Base-by-base conservation (phyloP, 2,888 invertebrate species). In the Thymelicus sylvestris region DNA sequence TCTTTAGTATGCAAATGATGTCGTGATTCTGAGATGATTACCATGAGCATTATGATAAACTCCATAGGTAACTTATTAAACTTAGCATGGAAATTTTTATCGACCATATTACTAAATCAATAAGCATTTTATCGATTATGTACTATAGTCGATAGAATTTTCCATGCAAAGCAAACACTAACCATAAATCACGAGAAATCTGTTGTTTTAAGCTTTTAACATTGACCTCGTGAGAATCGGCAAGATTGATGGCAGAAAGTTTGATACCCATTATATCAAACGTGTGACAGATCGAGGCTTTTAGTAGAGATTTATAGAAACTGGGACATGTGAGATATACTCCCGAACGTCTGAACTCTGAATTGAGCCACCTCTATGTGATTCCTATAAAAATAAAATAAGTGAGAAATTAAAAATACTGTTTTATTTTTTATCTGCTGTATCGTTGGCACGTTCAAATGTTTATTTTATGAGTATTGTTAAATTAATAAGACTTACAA, bases 221-320 rank as follows among this genome's bases (percentile, higher is more conserved):
- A 38, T 66, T 66, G 66, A 71, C 70, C 70, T 41, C 60, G 61
- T 66, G 60, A 61, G 50, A 52, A 71, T 66, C 60, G 52, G 61
- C 50, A 50, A 71, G 61, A 71, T 71, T 66, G 60, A 70, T 70
- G n/a, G 41, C 66, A 61, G 70, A 71, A 71, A 71, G 65, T 71
- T 71, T 59, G 65, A 60, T 70, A 65, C 60, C 39, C 65, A 70
- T 70, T 70, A 60, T 52, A 41, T 70, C 70, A 70, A 65, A 62
- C 6, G 31, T 48, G 69, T 61, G 60, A 70, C 70, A 66, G 41
- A 61, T 70, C n/a, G 19, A 15, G 60, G 15, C 60, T 65, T 70
- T 69, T n/a, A 47, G 63, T 44, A 59, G 62, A 63, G 57, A 68
- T 63, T 63, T 68, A 24, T 12, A 8, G 55, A 55, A 55, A 24